Percentiles rank a stretch among this genome's conserved stretches.
Conservation (phyloP, 2,888 invertebrate species). For the Lasioglossum villosulum region DNA sequence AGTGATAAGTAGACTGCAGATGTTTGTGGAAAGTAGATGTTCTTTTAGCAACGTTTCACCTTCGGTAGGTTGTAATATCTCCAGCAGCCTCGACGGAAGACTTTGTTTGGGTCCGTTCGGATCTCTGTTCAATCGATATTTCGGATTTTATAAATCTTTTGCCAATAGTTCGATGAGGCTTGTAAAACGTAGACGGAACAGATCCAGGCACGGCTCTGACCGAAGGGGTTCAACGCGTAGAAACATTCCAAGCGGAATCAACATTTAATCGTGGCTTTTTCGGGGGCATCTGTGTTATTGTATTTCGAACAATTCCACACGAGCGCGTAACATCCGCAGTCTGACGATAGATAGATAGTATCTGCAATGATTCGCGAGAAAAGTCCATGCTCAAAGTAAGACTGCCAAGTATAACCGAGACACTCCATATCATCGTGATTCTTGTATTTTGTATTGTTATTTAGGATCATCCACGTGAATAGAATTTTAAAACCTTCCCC, state of each 20-base stretch:
- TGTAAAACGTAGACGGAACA: neutral
- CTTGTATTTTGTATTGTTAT: conserved; percentile 55
- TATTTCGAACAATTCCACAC: neutral
- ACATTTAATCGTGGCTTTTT: neutral
- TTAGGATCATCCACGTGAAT: conserved; percentile 53
- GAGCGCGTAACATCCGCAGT: neutral
- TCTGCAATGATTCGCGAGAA: conserved; percentile 35
- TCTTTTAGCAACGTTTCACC: neutral
- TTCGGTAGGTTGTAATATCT: neutral
- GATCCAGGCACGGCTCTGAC: neutral
- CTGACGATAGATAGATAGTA: neutral
- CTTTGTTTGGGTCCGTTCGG: neutral
- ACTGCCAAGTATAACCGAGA: conserved; percentile 74
- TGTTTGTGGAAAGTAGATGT: neutral
- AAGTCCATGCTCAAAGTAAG: conserved; percentile 77
- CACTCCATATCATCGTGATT: conserved; percentile 66
- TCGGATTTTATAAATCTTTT: conserved; percentile 6
- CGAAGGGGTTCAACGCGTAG: neutral
- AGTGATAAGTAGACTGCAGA: conserved; percentile 26
- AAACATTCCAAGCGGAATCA: neutral
- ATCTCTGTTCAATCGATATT: neutral
- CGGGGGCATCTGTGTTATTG: neutral
- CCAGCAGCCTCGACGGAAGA: neutral
- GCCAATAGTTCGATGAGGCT: conserved; percentile 6
- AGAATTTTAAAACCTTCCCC: conserved; percentile 36